A percentile compares a stretch with the other conserved stretches of the same genome.
Evolutionary conservation across 2,113 vertebrate species (phyloP).

Genomic region (Heterotis niloticus): DNA sequence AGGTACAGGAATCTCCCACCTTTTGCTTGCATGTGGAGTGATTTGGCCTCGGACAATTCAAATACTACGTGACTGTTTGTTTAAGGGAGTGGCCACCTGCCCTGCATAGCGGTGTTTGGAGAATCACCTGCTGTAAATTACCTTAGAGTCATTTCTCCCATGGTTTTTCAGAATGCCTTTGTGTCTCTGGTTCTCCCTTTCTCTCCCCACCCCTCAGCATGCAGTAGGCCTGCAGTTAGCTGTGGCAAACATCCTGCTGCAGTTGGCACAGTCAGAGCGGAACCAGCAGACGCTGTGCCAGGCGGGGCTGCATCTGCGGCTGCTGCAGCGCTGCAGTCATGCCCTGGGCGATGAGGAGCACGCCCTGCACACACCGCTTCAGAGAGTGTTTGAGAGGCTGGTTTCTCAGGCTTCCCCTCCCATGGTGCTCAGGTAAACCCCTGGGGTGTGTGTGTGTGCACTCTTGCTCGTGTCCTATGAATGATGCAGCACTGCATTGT

Average conservation of each 20-base stretch:
- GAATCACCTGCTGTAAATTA: too few relatives aligned
- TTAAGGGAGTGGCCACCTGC: too few relatives aligned
- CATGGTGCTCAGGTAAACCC: slow-evolving; percentile 82
- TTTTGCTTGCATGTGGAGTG: too few relatives aligned
- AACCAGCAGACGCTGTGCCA: slow-evolving; percentile 97
- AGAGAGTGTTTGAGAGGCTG: slow-evolving; percentile 94
- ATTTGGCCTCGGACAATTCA: too few relatives aligned
- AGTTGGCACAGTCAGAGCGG: slow-evolving; percentile 85
- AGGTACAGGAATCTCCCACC: slow-evolving; percentile 64
- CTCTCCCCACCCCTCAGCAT: slow-evolving; percentile 74
- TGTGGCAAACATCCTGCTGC: slow-evolving; percentile 88
- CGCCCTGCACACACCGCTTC: slow-evolving; percentile 84
- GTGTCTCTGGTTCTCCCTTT: too few relatives aligned
- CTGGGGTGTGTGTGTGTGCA: too few relatives aligned
- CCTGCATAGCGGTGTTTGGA: too few relatives aligned
- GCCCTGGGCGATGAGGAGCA: slow-evolving; percentile 93
- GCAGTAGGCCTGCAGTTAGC: slow-evolving; percentile 91
- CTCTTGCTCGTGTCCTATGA: too few relatives aligned
- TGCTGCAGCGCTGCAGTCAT: slow-evolving; percentile 85
- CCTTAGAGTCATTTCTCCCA: not conserved
- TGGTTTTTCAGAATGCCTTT: too few relatives aligned
- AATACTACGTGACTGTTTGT: too few relatives aligned
- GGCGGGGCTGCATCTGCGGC: slow-evolving; percentile 81
- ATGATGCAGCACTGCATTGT: too few relatives aligned
- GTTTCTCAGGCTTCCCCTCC: slow-evolving; percentile 94